phyloP scores from a whole-genome alignment of 2,113 vertebrate genomes.

The Tetrax tetrax region DNA sequence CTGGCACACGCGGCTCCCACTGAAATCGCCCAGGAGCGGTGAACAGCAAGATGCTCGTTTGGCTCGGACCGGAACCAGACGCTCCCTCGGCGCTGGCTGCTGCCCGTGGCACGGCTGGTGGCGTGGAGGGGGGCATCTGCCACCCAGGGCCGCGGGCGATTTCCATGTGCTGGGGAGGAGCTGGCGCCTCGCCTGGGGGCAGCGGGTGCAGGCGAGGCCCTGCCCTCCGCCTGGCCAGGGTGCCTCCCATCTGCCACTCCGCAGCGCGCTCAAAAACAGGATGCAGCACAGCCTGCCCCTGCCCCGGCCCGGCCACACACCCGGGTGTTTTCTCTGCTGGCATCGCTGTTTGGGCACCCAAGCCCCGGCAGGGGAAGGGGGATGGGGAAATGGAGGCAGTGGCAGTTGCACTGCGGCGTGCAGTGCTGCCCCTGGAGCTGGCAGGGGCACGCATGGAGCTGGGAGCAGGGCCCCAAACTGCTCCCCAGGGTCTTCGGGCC shows the following conservation, averaged over 20 bases:
- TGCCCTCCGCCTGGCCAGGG: not conserved
- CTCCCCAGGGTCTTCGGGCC: not conserved
- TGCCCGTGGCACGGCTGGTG: rapidly evolving
- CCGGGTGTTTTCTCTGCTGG: not conserved
- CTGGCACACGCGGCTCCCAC: not conserved
- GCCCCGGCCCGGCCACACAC: rapidly evolving
- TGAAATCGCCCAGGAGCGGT: not conserved
- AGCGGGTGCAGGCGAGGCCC: not conserved
- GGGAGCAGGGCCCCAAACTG: rapidly evolving
- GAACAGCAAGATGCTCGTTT: rapidly evolving
- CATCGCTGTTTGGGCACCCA: not conserved
- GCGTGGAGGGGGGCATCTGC: not conserved
- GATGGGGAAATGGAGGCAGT: not conserved
- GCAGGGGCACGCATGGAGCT: not conserved
- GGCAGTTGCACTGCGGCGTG: rapidly evolving
- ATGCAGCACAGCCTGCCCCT: not conserved
- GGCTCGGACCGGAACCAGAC: rapidly evolving
- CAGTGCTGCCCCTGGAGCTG: not conserved
- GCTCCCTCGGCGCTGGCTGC: rapidly evolving
- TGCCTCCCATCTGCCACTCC: not conserved
- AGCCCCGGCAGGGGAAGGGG: not conserved
- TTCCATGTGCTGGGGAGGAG: not conserved
- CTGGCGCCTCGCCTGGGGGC: rapidly evolving
- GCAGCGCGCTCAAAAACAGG: slow-evolving; percentile 2
- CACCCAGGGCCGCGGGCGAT: rapidly evolving